Evolutionary conservation across 2,797 vertebrate genomes (phyloP), one percentile per base, ranked within the genome.

Genomic region (Arrhamphus sclerolepis): DNA sequence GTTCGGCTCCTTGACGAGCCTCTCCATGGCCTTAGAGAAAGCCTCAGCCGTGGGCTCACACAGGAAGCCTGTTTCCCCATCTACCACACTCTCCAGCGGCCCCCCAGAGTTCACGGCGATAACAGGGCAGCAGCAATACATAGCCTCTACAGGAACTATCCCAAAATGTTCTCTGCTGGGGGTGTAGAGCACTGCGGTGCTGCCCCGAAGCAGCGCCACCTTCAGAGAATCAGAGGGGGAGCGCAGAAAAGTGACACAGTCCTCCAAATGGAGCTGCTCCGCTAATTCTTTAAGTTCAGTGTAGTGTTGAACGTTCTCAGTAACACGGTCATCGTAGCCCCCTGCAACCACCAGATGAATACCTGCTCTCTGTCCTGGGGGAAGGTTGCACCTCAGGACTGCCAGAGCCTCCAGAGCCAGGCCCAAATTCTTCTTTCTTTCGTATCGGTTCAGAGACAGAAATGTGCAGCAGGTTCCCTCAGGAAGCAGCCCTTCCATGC

Each of bases 161-260:
- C 98, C 98, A 28, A 99, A 99, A 79, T 99, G 98, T 78, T 99
- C 98, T 38, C 95, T 94, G 88, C 95, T 96, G 0, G 98, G 97
- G 11, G 98, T 99, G 76, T 99, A 99, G 14, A 99, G 92, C 68
- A 98, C 96, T 2, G 95, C 96, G 0, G 88, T 47, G 53, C 93
- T 93, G 51, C 87, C 87, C 2, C 44, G 91, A 34, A 96, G 91
- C 66, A 99, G 93, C 2, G 92, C 92, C 48, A 95, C 89, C 82
- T 99, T 99, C 84, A 95, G 91, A 5, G 84, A 88, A 61, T 99
- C 97, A 0, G 96, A 95, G 66, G 96, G 96, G 0, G 98, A 99
- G 24, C 93, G 93, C 80, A 99, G 66, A 56, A 99, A 98, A 59
- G 95, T 97, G 65, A 98, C 90, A 0, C 84, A 85, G 66, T 92